Percentiles rank a stretch among this genome's conserved stretches.
Evolutionary conservation across 92 coral and sea anemone species (phyloP).

Genomic region (Palythoa grandiflora): DNA sequence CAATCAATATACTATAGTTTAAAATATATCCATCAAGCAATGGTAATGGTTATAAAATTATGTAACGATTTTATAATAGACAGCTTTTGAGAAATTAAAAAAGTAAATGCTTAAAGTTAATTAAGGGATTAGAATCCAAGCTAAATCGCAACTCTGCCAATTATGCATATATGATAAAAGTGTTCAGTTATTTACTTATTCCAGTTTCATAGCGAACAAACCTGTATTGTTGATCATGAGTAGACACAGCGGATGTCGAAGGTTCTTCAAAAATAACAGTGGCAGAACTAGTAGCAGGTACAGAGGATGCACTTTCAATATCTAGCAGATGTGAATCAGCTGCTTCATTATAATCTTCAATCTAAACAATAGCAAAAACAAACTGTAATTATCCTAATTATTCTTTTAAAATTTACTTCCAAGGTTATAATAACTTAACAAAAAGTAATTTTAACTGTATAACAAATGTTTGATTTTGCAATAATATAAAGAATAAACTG

Average conservation of each 20-base stretch:
- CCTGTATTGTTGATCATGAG: constrained; percentile 8
- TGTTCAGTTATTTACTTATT: constrained; percentile 2
- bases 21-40: no score
- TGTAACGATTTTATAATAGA: no score
- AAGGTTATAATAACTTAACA: no score
- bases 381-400: background rate
- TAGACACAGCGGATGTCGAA: background rate
- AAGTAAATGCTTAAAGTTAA: no score
- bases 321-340: background rate
- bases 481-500: background rate
- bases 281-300: background rate
- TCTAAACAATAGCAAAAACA: background rate
- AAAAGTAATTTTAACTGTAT: background rate
- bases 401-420: background rate
- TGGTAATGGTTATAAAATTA: no score
- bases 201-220: background rate
- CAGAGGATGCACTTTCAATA: background rate
- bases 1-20: no score
- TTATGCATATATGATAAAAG: background rate
- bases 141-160: background rate
- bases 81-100: no score
- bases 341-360: background rate
- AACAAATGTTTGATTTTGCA: background rate
- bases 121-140: background rate
- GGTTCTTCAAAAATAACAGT: background rate